These are phyloP conservation scores for Aulostomus chinensis DNA, from an alignment of 2,797 vertebrate species.

Conservation along the genomic window DNA sequence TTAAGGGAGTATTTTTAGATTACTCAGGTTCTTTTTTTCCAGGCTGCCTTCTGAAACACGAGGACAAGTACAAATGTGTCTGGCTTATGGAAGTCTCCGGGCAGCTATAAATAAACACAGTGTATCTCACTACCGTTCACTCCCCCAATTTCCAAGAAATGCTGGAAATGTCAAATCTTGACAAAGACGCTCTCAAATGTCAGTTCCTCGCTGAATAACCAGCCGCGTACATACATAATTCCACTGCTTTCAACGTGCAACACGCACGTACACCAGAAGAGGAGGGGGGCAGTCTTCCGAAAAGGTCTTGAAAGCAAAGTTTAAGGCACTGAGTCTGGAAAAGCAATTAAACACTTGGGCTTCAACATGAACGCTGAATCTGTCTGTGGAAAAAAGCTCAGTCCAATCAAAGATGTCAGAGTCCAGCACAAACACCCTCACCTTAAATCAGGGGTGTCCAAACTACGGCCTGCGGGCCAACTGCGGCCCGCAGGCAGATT, in stretches of 20 bases:
- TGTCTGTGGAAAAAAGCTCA: conserved; percentile 60
- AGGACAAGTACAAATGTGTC: conserved; percentile 77
- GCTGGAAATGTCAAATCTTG: conserved; percentile 65
- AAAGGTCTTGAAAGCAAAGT: conserved; percentile 52
- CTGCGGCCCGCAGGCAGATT: too few relatives aligned
- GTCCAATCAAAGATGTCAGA: conserved; percentile 53
- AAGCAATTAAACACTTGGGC: conserved; percentile 72
- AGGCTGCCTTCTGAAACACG: conserved; percentile 79
- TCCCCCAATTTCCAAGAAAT: conserved; percentile 68
- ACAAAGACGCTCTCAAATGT: conserved; percentile 69
- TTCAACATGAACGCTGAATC: conserved; percentile 59
- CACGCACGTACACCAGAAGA: conserved; percentile 47
- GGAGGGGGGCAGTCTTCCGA: conserved; percentile 55
- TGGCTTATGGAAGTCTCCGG: conserved; percentile 74
- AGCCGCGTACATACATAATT: conserved; percentile 72
- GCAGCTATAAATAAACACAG: conserved; percentile 75
- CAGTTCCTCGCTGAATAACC: conserved; percentile 60
- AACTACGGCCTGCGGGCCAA: too few relatives aligned
- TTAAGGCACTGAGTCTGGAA: conserved; percentile 65
- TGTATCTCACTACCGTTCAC: conserved; percentile 61
- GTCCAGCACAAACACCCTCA: conserved; percentile 38
- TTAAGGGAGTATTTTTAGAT: conserved; percentile 56
- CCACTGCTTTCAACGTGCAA: conserved; percentile 67
- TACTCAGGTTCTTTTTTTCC: conserved; percentile 52
- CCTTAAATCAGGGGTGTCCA: too few relatives aligned